Conservation (phyloP, 2,888 invertebrate species). For the Parnassius orleans region DNA sequence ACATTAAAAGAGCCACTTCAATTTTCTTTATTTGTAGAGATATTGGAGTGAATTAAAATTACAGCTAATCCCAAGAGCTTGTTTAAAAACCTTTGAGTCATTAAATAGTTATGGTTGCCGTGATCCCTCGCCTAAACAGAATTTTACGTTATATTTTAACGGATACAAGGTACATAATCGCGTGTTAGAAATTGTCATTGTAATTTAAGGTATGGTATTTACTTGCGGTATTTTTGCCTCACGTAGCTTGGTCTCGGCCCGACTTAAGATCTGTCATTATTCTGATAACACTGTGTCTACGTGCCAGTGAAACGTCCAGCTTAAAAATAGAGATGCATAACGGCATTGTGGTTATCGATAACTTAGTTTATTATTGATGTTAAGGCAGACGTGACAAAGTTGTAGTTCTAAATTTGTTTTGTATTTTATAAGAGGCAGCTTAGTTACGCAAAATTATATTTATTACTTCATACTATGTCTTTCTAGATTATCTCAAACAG, state of each 20-base stretch:
- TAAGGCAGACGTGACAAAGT: background rate
- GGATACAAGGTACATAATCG: conserved; percentile 11
- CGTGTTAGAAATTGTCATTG: conserved; percentile 18
- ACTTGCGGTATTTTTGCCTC: conserved; percentile 67
- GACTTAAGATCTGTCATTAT: conserved; percentile 76
- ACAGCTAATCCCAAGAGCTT: conserved; percentile 8
- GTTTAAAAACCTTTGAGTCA: conserved; percentile 11
- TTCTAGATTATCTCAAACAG: background rate
- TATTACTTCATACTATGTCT: background rate
- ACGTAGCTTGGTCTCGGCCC: conserved; percentile 60
- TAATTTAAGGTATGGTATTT: conserved; percentile 29
- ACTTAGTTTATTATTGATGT: conserved; percentile 26
- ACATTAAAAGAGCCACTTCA: no score
- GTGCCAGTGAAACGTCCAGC: conserved; percentile 60
- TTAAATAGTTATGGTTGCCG: background rate
- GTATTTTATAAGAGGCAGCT: no score
- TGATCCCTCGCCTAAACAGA: background rate
- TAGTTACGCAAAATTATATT: no score
- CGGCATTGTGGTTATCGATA: conserved; percentile 35
- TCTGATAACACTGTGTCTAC: conserved; percentile 74
- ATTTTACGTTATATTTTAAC: conserved; percentile 11
- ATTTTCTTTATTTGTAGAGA: no score
- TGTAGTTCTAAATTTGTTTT: background rate
- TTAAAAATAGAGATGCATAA: conserved; percentile 48
- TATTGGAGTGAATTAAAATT: background rate